Conservation (phyloP, 2,113 vertebrate genomes). For the Dolichallabes microphthalmus region DNA sequence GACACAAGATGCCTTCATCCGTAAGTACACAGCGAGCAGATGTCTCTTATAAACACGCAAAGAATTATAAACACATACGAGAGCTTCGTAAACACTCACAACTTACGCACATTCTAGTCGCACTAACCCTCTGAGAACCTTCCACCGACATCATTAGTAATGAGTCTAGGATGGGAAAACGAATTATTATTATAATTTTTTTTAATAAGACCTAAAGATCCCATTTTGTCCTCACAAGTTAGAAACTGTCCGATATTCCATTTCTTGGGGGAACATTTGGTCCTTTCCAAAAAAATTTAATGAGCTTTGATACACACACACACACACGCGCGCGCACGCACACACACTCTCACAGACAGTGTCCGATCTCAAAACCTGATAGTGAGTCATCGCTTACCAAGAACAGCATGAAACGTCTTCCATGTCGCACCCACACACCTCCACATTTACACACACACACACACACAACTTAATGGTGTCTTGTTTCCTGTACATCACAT, state of each 20-base stretch:
- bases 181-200: not conserved
- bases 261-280: not conserved
- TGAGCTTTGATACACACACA: not conserved
- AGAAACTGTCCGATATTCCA: not conserved
- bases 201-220: not conserved
- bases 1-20: not conserved
- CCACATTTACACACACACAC: constrained; percentile 1
- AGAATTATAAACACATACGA: constrained; percentile 24
- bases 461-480: not conserved
- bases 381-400: constrained; percentile 28
- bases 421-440: constrained; percentile 23
- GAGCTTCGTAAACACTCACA: constrained; percentile 4
- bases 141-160: not conserved
- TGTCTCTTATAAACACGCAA: constrained; percentile 10
- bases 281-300: not conserved
- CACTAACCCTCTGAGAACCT: not conserved
- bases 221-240: not conserved
- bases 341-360: not conserved
- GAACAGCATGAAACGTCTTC: constrained; percentile 18
- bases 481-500: not conserved
- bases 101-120: not conserved
- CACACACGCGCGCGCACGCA: not conserved
- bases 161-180: not conserved
- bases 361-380: constrained; percentile 13
- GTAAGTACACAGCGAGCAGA: not conserved